Evolutionary conservation across 2,888 invertebrate genomes (phyloP).

Genomic region (Nebria salina): DNA sequence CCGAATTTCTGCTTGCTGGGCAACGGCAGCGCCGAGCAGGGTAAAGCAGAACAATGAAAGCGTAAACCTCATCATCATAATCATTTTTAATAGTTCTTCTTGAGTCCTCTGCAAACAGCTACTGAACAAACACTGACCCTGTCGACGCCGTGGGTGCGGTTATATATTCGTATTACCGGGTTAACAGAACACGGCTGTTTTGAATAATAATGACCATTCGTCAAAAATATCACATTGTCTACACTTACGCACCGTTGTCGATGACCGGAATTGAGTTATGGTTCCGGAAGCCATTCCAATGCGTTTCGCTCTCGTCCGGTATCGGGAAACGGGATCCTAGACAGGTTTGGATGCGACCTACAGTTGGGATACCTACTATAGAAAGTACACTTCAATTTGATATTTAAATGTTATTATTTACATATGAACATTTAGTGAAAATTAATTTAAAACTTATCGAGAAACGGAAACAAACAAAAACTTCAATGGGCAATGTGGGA

Average conservation of each 20-base stretch:
- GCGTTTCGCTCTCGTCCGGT: constrained; percentile 40
- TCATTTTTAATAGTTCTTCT: constrained; percentile 36
- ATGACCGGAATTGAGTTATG: constrained; percentile 48
- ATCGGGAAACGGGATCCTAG: constrained; percentile 16
- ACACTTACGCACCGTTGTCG: constrained; percentile 49
- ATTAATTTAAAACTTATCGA: not conserved
- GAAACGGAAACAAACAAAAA: not conserved
- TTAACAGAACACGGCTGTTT: constrained; percentile 61
- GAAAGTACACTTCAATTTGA: constrained; percentile 7
- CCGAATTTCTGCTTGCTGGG: constrained; percentile 67
- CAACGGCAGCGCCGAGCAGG: constrained; percentile 64
- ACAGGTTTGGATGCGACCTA: not conserved
- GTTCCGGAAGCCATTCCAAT: constrained; percentile 54
- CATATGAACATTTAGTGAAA: not conserved
- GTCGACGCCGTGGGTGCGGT: constrained; percentile 69
- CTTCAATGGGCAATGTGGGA: too few species aligned
- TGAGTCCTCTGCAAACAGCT: constrained; percentile 46
- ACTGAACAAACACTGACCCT: constrained; percentile 55
- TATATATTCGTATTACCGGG: constrained; percentile 70
- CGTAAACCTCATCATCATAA: constrained; percentile 57
- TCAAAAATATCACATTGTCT: constrained; percentile 51
- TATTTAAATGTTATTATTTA: not conserved
- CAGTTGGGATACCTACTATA: not conserved
- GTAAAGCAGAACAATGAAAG: constrained; percentile 65
- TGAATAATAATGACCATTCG: constrained; percentile 57